Evolutionary conservation across 2,888 invertebrate genomes (phyloP).

Genomic region (Axea sp.): DNA sequence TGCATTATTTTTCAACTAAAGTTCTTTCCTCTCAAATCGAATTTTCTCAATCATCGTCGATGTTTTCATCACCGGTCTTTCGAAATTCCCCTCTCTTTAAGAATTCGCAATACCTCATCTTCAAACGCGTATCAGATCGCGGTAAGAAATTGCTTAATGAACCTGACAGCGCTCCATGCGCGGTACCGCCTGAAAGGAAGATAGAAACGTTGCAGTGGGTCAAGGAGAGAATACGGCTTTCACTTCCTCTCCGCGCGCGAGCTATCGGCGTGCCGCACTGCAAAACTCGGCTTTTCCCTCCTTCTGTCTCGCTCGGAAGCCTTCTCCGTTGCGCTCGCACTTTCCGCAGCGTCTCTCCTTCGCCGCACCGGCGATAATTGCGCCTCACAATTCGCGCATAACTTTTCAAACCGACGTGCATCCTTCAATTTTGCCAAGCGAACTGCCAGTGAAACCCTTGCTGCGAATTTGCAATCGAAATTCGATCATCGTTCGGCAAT

Average conservation of each 20-base stretch:
- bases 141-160: slow-evolving; percentile 78
- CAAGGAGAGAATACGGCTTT: slow-evolving; percentile 79
- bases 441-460: too few relatives aligned
- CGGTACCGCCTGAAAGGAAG: slow-evolving; percentile 78
- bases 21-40: too few relatives aligned
- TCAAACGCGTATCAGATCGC: slow-evolving; percentile 52
- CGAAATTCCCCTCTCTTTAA: slow-evolving; percentile 13
- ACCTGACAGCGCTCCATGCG: slow-evolving; percentile 69
- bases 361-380: slow-evolving; percentile 14
- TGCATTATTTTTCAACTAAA: too few relatives aligned
- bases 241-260: slow-evolving; percentile 77
- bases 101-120: slow-evolving; percentile 51
- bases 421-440: not conserved
- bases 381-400: slow-evolving; percentile 28
- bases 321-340: slow-evolving; percentile 30
- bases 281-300: slow-evolving; percentile 62
- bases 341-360: slow-evolving; percentile 39
- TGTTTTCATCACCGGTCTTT: slow-evolving; percentile 16
- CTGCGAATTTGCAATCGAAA: too few relatives aligned
- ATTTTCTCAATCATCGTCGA: not conserved
- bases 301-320: slow-evolving; percentile 44
- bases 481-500: too few relatives aligned
- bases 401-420: slow-evolving; percentile 9
- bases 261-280: slow-evolving; percentile 64
- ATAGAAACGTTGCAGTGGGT: slow-evolving; percentile 79